Base-by-base conservation (phyloP, 2,888 invertebrate species). In the Tetragonula carbonaria region DNA sequence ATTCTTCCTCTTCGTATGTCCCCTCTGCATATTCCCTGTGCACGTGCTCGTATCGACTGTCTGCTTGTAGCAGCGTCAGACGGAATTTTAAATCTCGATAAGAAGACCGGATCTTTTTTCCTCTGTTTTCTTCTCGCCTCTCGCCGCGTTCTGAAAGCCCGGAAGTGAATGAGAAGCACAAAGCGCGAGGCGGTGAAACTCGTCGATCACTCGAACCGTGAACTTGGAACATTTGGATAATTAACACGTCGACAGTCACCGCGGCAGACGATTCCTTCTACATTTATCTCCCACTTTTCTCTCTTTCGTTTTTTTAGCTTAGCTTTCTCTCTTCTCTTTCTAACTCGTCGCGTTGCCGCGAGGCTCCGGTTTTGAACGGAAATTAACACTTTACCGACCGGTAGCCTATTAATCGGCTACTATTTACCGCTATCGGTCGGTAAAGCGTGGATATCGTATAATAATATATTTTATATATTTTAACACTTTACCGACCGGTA, bases 21-120 rank as follows among this genome's bases (percentile, higher is more conserved):
- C 2, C 18, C 33, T 33, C 38, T 71, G 8, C 2, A 28, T 51
- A 1, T 57, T 38, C 68, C 2, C 18, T 28, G 14, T 18, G 21
- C 11, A 53, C 16, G 13, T 28, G 6, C n/a, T n/a, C 38, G 38
- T 45, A 33, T 70, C 33, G 70, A 55, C 71, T 38, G 71, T 71
- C 71, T 71, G 38, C 8, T 53, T 21, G 33, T 21, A 6, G 28
- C 28, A n/a, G n/a, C 71, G 16, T 57, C 63, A 33, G 51, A 53
- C 51, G 33, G 74, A 74, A 74, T 74, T 74, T 74, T 21, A 74
- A 59, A 72, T 72, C 72, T 45, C 59, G 38, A 72, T 59, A 59
- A 18, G 45, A 45, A 18, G 72, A 57, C 55, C 55, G 38, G 38
- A 71, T 55, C 16, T 16, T 38, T 45, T 38, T 6, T 55, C 38